Conservation (phyloP, 1,140 invertebrate species). For the Scaptomyza graminum region DNA sequence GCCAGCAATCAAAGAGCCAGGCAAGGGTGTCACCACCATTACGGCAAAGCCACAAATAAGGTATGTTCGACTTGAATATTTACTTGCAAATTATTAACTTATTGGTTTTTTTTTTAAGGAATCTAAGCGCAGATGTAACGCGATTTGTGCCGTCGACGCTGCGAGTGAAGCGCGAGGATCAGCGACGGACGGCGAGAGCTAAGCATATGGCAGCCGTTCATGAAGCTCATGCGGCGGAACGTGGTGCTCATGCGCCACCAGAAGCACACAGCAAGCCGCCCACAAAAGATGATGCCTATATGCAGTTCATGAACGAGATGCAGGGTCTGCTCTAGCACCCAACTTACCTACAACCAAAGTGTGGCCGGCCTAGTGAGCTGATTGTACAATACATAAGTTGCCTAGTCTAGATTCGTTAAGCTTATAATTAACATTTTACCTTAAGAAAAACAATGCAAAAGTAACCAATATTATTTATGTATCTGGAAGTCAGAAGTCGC, state of each 20-base stretch:
- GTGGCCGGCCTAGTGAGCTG: not conserved
- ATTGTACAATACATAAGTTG: constrained; percentile 33
- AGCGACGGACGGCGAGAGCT: constrained; percentile 84
- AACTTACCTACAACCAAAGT: not conserved
- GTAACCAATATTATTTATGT: not conserved
- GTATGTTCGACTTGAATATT: constrained; percentile 59
- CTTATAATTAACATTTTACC: not conserved
- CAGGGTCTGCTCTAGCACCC: constrained; percentile 91
- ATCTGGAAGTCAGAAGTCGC: constrained; percentile 4
- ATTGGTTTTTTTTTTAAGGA: constrained; percentile 84
- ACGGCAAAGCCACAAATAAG: constrained; percentile 97
- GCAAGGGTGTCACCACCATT: constrained; percentile 88
- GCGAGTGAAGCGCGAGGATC: constrained; percentile 92
- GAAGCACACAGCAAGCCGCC: constrained; percentile 86
- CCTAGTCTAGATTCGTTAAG: constrained; percentile 25
- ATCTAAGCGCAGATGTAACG: constrained; percentile 97
- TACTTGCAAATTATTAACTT: not conserved
- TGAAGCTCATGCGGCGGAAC: constrained; percentile 61
- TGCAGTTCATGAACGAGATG: constrained; percentile 99
- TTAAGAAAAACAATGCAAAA: not conserved
- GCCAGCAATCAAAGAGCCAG: constrained; percentile 79
- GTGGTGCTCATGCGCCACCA: constrained; percentile 55
- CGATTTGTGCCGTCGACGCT: constrained; percentile 96
- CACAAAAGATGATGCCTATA: constrained; percentile 98
- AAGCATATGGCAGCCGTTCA: constrained; percentile 69